Percentiles rank a stretch among this genome's conserved stretches.
Evolutionary conservation across 1,140 invertebrate species (phyloP).

Genomic region (Heterodera carotae): DNA sequence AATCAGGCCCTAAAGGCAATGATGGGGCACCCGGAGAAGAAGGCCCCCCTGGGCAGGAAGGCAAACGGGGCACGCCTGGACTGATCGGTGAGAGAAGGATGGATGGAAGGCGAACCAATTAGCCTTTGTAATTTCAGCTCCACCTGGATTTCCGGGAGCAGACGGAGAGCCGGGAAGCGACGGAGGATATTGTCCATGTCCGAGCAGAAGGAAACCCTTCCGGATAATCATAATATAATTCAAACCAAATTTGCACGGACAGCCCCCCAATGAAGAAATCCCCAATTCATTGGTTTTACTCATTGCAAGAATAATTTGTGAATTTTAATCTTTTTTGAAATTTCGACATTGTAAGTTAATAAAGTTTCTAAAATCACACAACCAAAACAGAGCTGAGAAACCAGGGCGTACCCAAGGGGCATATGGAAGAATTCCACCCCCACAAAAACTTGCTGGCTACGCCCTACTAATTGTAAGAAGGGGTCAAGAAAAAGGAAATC

Average conservation of each 20-base stretch:
- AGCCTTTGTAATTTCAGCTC: neutral
- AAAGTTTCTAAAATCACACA: neutral
- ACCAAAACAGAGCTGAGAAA: neutral
- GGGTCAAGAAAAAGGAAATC: neutral
- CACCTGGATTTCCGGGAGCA: constrained; percentile 19
- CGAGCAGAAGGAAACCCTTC: constrained; percentile 17
- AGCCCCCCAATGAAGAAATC: neutral
- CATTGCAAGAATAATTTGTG: no score
- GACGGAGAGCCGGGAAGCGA: constrained; percentile 33
- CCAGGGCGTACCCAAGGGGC: no score
- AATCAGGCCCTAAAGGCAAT: constrained; percentile 17
- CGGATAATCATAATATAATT: constrained; percentile 28
- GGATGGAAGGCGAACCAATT: no score
- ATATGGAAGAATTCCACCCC: no score
- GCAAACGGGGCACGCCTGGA: constrained; percentile 9
- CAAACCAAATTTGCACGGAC: neutral
- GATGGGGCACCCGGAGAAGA: constrained; percentile 10
- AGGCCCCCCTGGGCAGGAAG: constrained; percentile 19
- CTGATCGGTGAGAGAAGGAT: constrained; percentile 11
- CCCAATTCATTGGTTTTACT: no score
- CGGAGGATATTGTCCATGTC: constrained; percentile 34
- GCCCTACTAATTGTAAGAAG: no score
- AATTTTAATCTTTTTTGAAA: no score
- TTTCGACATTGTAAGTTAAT: neutral
- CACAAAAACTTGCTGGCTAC: no score